Base-by-base conservation (phyloP, 1,140 invertebrate species). In the Antheraea mylitta region DNA sequence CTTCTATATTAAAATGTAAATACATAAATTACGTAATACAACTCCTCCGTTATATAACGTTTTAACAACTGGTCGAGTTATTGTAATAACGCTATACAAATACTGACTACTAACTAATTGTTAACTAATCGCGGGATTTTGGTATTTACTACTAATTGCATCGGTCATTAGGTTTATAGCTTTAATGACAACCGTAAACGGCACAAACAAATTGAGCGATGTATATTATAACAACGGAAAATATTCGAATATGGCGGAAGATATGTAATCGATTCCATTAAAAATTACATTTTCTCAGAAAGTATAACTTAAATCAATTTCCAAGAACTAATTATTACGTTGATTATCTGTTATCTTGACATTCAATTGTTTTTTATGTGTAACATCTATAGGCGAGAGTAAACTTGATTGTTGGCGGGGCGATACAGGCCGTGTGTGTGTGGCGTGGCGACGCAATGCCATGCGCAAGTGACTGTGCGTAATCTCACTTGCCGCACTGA, bases 81-180 rank as follows among this genome's bases (percentile, higher is more conserved):
- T 63, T 61, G 42, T 18, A 62, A 18, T n/a, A 61, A 58, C 18
- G 37, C 18, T n/a, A 71, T 66, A 76, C 70, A 70, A 76, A 76
- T 78, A 63, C 73, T 64, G 66, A 60, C 37, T 78, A 63, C 73
- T 64, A 65, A 60, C 37, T 80, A 77, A 80, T 77, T 74, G 69
- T 71, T 66, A 71, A 69, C 30, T 67, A 67, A 75, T 75, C 70
- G 69, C 72, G 61, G 62, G 59, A 70, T 65, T 74, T 69, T 78
- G 58, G 77, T 79, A 80, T 77, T 77, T 77, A 74, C 59, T 71
- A 74, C 65, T 79, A 77, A 81, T 79, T 76, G 68, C 67, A 48
- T 77, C 38, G 11, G 11, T 11, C 8, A 42, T 11, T 42, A 42
- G 58, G 64, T 67, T 67, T 75, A 71, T 70, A 73, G 71, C 76